Evolutionary conservation across 2,888 invertebrate species (phyloP), one percentile per base, ranked within the genome.

Genomic region (Limnephilus lunatus): DNA sequence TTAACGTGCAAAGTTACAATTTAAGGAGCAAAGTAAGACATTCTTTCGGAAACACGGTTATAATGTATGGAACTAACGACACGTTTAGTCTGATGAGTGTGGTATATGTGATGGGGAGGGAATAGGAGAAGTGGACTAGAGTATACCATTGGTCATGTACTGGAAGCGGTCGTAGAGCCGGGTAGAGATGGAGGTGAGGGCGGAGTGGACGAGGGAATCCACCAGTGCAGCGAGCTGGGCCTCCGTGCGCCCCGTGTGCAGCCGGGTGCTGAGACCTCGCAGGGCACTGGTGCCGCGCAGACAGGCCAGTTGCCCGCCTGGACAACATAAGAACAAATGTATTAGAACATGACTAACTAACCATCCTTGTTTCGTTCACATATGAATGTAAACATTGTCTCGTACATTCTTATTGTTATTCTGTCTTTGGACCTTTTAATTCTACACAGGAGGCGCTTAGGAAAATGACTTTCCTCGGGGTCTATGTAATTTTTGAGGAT

Each of bases 111-210:
- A 2, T 9, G 25, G 68, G 53, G 53, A 53, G 15, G 15, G 53
- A 7, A 19, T 0, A 0, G 83, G 2, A 32, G 35, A 35, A 19
- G 7, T 25, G 15, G 68, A 53, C 68, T 97, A 98, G 94, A 98
- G 97, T 95, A 99, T 99, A 94, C 99, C 99, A 96, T 99, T 99
- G 94, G 99, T 99, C 95, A 99, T 98, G 96, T 99, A 99, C 96
- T 99, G 99, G 96, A 99, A 99, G 95, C 99, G 98, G 96, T 99
- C 99, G 96, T 99, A 99, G 93, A 99, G 97, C 94, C 99, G 98
- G 15, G 99, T 99, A 94, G 99, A 99, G 94, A 99, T 97, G 91
- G 99, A 99, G 96, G 99, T 98, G 83, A 99, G 97, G 94, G 99
- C 99, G 95, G 98, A 98, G 94, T 99, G 98, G 81, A 99, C 99